Evolutionary conservation across 2,888 invertebrate genomes (phyloP).

Genomic region (Harmothoe impar): DNA sequence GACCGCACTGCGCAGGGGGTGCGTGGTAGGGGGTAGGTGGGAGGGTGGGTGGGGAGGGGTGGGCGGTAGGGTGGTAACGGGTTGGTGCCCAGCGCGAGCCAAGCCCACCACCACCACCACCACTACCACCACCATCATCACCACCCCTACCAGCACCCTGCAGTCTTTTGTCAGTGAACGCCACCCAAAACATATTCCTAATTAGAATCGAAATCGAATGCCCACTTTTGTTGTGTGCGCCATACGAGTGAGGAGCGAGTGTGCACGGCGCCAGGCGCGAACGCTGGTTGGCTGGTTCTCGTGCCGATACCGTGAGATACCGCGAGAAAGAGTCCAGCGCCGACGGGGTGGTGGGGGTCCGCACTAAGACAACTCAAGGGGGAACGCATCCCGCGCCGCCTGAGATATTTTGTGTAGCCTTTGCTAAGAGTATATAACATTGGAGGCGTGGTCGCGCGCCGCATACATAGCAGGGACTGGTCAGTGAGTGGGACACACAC

Average conservation of each 20-base stretch:
- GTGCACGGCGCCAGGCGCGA: background rate
- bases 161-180: slow-evolving; percentile 49
- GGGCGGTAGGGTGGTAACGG: background rate
- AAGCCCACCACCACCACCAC: background rate
- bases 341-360: background rate
- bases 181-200: slow-evolving; percentile 53
- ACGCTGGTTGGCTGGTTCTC: slow-evolving; percentile 39
- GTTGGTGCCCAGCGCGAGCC: background rate
- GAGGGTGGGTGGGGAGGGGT: background rate
- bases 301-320: background rate
- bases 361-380: background rate
- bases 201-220: slow-evolving; percentile 62
- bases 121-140: background rate
- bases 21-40: background rate
- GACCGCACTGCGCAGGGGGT: background rate
- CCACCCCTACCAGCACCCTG: background rate
- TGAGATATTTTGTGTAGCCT: slow-evolving; percentile 50
- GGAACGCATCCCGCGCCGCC: background rate
- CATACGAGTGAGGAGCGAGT: background rate
- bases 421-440: slow-evolving; percentile 58
- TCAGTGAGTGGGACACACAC: background rate
- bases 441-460: slow-evolving; percentile 1
- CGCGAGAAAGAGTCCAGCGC: background rate
- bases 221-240: slow-evolving; percentile 53
- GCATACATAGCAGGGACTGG: slow-evolving; percentile 3